Percentiles rank a stretch among this genome's conserved stretches.
These are phyloP conservation scores for Lasaia peninsularis DNA, from an alignment of 1,140 invertebrate species.

Conservation along the genomic window DNA sequence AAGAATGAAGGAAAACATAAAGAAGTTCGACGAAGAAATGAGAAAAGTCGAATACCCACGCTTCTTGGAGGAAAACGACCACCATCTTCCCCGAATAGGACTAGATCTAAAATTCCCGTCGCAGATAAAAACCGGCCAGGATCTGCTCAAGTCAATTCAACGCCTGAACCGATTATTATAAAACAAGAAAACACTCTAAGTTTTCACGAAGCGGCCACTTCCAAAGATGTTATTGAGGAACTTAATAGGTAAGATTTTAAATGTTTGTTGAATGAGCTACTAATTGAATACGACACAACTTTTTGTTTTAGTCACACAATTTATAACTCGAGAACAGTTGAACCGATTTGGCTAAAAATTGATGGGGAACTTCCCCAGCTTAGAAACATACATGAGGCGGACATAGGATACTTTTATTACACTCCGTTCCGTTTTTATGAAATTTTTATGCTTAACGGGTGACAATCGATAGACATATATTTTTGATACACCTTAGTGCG, in stretches of 20 bases:
- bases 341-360: not conserved
- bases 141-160: constrained; percentile 22
- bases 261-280: too few relatives aligned
- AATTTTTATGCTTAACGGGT: too few relatives aligned
- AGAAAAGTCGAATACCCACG: constrained; percentile 70
- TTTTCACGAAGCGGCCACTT: constrained; percentile 84
- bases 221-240: constrained; percentile 87
- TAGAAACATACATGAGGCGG: too few relatives aligned
- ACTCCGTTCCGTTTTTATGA: too few relatives aligned
- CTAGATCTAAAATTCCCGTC: constrained; percentile 58
- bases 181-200: constrained; percentile 77
- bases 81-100: constrained; percentile 56
- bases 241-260: constrained; percentile 78
- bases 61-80: constrained; percentile 60
- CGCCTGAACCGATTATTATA: constrained; percentile 58
- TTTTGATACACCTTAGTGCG: too few relatives aligned
- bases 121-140: constrained; percentile 36
- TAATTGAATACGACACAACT: too few relatives aligned
- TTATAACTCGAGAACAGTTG: too few relatives aligned
- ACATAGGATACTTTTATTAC: too few relatives aligned
- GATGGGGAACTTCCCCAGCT: too few relatives aligned
- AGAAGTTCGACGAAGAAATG: constrained; percentile 42
- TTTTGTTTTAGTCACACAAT: too few relatives aligned
- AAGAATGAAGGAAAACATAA: constrained; percentile 57
- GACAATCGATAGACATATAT: too few relatives aligned